Evolutionary conservation across 2,113 vertebrate genomes (phyloP).

Genomic region (Anolis sagrei): DNA sequence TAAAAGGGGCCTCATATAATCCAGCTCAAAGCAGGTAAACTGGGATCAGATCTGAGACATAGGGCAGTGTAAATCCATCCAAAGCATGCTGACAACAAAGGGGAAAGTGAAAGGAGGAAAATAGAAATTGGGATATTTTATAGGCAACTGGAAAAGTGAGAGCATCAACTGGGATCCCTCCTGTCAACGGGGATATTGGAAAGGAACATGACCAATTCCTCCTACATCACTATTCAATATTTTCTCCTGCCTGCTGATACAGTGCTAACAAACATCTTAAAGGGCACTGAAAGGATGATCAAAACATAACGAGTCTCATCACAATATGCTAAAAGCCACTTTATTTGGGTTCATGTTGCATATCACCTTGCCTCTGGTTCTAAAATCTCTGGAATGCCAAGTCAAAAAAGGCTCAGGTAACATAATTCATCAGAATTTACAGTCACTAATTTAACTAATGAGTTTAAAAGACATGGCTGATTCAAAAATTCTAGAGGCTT

Average conservation of each 20-base stretch:
- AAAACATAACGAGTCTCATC: not conserved
- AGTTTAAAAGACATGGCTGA: not conserved
- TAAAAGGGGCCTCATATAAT: too few species aligned
- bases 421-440: not conserved
- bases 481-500: not conserved
- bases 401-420: not conserved
- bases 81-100: too few species aligned
- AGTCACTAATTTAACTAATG: slow-evolving; percentile 23
- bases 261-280: not conserved
- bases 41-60: too few species aligned
- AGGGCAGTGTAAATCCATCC: too few species aligned
- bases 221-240: not conserved
- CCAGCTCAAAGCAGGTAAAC: too few species aligned
- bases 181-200: too few species aligned
- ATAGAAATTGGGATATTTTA: too few species aligned
- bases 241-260: not conserved
- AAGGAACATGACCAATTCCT: too few species aligned
- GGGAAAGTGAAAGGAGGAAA: too few species aligned
- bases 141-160: too few species aligned
- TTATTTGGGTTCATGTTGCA: not conserved
- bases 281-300: not conserved
- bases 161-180: too few species aligned
- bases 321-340: not conserved
- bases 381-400: not conserved
- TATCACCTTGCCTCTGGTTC: not conserved